Conservation (phyloP, 2,888 invertebrate species). For the Scaptomyza flava region DNA sequence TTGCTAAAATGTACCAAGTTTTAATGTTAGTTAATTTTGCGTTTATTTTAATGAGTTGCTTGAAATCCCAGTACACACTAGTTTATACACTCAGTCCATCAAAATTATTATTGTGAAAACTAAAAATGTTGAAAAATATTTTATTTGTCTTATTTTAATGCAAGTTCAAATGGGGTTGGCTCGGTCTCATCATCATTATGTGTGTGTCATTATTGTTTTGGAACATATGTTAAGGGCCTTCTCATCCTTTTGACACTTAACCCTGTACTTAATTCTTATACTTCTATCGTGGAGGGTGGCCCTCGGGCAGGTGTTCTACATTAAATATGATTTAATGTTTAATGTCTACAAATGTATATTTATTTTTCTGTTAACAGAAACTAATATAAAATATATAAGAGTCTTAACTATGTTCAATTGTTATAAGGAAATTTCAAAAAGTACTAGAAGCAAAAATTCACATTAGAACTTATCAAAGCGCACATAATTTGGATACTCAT, state of each 20-base stretch:
- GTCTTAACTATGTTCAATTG: neutral
- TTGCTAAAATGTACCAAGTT: neutral
- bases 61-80: neutral
- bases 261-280: constrained; percentile 54
- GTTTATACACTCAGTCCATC: constrained; percentile 7
- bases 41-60: constrained; percentile 13
- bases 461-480: neutral
- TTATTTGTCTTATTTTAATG: constrained; percentile 1
- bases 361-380: neutral
- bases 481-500: neutral
- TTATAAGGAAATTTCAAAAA: neutral
- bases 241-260: constrained; percentile 76
- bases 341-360: neutral
- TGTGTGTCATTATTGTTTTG: constrained; percentile 9
- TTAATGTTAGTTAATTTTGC: constrained; percentile 21
- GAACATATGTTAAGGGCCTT: constrained; percentile 56
- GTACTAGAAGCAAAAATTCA: neutral
- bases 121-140: neutral
- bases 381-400: neutral
- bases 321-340: constrained; percentile 1
- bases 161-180: constrained; percentile 26
- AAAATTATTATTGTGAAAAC: constrained; percentile 43
- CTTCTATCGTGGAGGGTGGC: constrained; percentile 55
- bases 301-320: constrained; percentile 40
- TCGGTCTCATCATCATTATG: constrained; percentile 65